Evolutionary conservation across 2,888 invertebrate species (phyloP), one percentile per base, ranked within the genome.

Genomic region (Ectemnius cavifrons): DNA sequence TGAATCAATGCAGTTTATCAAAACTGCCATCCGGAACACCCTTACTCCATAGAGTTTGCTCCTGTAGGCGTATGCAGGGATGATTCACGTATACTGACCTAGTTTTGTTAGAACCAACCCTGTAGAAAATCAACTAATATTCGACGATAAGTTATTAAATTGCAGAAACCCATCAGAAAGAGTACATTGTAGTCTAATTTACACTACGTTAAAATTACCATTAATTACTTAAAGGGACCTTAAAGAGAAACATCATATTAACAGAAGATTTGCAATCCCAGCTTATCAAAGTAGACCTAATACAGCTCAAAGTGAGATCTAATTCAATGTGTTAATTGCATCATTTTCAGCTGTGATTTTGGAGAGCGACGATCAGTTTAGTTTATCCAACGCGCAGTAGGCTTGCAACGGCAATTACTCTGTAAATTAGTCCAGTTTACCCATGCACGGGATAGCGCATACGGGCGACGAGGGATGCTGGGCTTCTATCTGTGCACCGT

Each of bases 291-390:
- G 37, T 37, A 11, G 37, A 37, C 8, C 37, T 37, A 37, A 37
- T 37, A 11, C 5, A 2, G 3, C 37, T 6, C 8, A 4, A 11
- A 37, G 37, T 11, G 37, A 37, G 37, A 37, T 81, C 85, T 67
- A 71, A 76, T 65, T 79, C 67, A 78, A 83, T 80, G 79, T 83
- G 82, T 82, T 85, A 85, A 85, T 85, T 85, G 82, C 80, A 70
- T 75, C 74, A 78, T 71, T 76, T 67, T 72, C 63, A 69, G 57
- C 73, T 47, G 73, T 80, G 84, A 85, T 84, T 83, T 77, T 77
- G 71, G 71, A 67, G 72, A 63, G 65, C 73, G 64, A 23, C 79
- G 80, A 83, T 83, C 77, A 73, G 68, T 80, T 0, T 78, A 77
- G 76, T 79, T 76, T 79, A 81, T 81, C 75, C 78, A 61, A 72